Evolutionary conservation across 2,797 vertebrate genomes (phyloP).

Genomic region (Pelochelys cantorii): DNA sequence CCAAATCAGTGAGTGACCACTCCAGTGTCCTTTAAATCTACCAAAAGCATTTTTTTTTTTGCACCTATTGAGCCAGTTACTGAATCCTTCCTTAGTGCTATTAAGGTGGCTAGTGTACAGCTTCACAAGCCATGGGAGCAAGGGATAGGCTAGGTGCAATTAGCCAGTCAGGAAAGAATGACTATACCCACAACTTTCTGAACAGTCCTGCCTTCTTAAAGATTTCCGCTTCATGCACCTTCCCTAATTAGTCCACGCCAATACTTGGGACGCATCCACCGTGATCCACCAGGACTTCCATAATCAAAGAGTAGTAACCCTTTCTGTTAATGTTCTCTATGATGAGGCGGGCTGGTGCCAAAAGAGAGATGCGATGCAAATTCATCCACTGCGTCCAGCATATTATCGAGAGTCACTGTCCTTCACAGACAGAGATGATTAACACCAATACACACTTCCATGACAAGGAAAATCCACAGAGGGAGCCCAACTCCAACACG

Average conservation of each 20-base stretch:
- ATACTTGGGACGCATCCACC: background rate
- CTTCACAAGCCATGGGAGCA: background rate
- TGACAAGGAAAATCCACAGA: too few relatives aligned
- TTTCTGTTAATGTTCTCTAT: background rate
- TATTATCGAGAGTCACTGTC: background rate
- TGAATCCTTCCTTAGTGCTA: background rate
- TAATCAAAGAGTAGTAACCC: background rate
- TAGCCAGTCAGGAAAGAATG: background rate
- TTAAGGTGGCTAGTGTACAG: background rate
- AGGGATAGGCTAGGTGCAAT: background rate
- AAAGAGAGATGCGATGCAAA: background rate
- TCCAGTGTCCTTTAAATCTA: background rate
- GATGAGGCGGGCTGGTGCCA: background rate
- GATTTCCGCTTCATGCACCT: background rate
- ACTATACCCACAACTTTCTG: background rate
- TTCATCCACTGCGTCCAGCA: background rate
- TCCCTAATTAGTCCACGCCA: background rate
- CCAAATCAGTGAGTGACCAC: background rate
- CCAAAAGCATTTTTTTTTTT: background rate
- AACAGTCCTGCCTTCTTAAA: background rate
- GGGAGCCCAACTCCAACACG: background rate
- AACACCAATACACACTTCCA: background rate
- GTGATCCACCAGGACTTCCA: background rate
- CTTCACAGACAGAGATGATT: background rate
- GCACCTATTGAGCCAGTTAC: background rate